A percentile compares a stretch with the other conserved stretches of the same genome.
phyloP scores from a whole-genome alignment of 2,113 vertebrate genomes.

The Platichthys flesus region DNA sequence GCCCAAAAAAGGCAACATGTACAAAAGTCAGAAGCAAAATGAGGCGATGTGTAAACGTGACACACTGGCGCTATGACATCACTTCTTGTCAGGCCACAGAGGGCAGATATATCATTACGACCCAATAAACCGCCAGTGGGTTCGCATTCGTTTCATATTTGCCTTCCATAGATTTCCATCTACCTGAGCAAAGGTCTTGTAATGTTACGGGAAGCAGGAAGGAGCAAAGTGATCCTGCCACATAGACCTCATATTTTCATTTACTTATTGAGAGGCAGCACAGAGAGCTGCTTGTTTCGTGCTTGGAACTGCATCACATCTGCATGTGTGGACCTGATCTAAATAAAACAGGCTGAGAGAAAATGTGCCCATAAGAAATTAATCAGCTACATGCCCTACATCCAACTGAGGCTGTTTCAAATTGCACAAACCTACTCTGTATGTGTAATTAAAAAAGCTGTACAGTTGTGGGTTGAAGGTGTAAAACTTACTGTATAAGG shows the following conservation, averaged over 20 bases:
- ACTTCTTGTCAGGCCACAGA: slow-evolving; percentile 28
- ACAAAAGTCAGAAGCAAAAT: neutral
- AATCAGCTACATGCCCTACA: slow-evolving; percentile 11
- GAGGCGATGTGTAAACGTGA: neutral
- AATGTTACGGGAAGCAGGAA: slow-evolving; percentile 53
- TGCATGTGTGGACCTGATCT: slow-evolving; percentile 32
- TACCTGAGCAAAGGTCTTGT: slow-evolving; percentile 73
- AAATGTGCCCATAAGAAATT: slow-evolving; percentile 43
- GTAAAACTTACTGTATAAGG: slow-evolving; percentile 95
- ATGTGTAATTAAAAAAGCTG: slow-evolving; percentile 18
- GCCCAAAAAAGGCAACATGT: too few relatives aligned
- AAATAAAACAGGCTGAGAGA: slow-evolving; percentile 10
- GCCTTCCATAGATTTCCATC: slow-evolving; percentile 56
- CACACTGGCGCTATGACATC: neutral
- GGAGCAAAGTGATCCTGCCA: slow-evolving; percentile 35
- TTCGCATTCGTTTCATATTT: neutral
- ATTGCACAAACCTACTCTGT: neutral
- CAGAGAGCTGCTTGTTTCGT: neutral
- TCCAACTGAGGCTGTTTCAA: neutral
- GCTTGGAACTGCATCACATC: slow-evolving; percentile 18
- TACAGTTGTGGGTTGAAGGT: neutral
- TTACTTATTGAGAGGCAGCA: slow-evolving; percentile 13
- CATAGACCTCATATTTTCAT: slow-evolving; percentile 35
- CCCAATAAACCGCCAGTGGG: slow-evolving; percentile 8
- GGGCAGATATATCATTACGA: slow-evolving; percentile 9